These are phyloP conservation scores for Dryobates pubescens DNA, from an alignment of 2,797 vertebrate species.

Conservation along the genomic window DNA sequence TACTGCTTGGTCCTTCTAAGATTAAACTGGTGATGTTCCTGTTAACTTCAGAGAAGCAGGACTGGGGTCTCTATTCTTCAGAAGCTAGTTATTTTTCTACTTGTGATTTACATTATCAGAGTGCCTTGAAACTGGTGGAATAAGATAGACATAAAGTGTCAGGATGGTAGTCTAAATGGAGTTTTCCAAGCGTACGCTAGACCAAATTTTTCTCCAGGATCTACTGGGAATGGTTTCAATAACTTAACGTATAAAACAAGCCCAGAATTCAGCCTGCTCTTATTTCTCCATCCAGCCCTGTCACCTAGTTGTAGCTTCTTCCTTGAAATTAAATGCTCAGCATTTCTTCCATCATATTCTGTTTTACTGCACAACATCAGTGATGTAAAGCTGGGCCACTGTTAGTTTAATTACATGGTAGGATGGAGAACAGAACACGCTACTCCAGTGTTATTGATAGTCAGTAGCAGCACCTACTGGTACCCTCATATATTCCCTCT, in stretches of 20 bases:
- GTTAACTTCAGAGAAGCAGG: neutral
- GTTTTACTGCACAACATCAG: neutral
- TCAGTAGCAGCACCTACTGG: constrained; percentile 1
- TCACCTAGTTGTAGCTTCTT: neutral
- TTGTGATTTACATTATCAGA: neutral
- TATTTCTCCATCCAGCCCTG: neutral
- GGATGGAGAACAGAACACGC: neutral
- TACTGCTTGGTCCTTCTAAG: neutral
- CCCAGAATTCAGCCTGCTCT: neutral
- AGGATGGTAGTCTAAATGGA: neutral
- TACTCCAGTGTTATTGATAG: neutral
- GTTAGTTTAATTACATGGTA: constrained; percentile 17
- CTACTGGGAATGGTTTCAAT: neutral
- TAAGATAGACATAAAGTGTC: neutral
- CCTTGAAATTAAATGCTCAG: neutral
- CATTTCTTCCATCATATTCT: neutral
- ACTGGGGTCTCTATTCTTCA: neutral
- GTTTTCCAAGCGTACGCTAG: neutral
- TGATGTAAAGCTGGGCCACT: neutral
- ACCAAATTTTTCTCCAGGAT: neutral
- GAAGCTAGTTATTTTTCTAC: neutral
- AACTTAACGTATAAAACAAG: neutral
- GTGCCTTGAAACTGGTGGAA: neutral
- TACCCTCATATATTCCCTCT: constrained; percentile 11
- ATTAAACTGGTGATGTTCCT: neutral